Base-by-base conservation (phyloP, 2,888 invertebrate genomes). In the Eubasilissa splendida region DNA sequence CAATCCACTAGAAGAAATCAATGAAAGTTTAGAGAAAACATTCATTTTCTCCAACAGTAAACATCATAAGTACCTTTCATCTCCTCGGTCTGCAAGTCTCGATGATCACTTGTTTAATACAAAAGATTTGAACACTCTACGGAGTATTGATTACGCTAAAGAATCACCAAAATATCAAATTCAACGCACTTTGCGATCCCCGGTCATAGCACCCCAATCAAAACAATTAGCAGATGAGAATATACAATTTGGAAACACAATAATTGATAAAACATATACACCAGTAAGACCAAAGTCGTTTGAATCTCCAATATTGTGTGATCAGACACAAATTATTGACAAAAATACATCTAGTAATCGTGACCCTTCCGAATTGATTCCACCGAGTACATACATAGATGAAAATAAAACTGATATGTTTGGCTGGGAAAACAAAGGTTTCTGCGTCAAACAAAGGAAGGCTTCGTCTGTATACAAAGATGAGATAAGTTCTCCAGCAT, bases 401-500 rank as follows among this genome's bases (percentile, higher is more conserved):
- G 82, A 84, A 81, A 83, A 90, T 85, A 90, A 89, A 88, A 90
- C 90, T 70, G 91, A 91, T 85, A 85, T 87, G 76, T 91, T 90
- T 85, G 91, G 90, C 73, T 91, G 90, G 90, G 90, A 90, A 87
- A 90, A 91, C 84, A 91, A 90, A 87, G 91, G 89, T 0, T 91
- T 91, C 85, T 85, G 70, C 73, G 84, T 60, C 22, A 84, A 84
- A 70, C 84, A 84, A 76, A 79, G 79, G 77, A 70, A 54, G 31
- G 60, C 79, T 3, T 73, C 81, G 10, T 22, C 73, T 22, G 22
- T 22, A 22, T 22, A 1, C 31, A 76, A 65, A 8, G 79, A 79
- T 63, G 66, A 73, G 3, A 65, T 42, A 59, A 75, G 76, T 53
- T 75, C 80, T 4, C 33, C 73, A 31, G 74, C 77, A 22, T 60